phyloP scores from a whole-genome alignment of 2,113 vertebrate species.

The Copsychus sechellarum region DNA sequence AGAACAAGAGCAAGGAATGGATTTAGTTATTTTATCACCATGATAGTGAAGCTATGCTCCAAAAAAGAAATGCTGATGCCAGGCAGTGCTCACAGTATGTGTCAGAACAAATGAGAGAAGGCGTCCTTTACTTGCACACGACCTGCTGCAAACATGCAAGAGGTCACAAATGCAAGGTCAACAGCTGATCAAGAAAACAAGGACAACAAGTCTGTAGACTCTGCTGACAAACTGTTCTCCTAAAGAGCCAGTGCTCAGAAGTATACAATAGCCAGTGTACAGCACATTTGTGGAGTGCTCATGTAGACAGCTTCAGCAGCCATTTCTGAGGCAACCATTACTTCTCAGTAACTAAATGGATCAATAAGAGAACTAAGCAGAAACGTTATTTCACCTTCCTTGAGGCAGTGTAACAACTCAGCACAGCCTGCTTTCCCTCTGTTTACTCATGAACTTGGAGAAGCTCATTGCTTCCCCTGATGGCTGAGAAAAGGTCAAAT shows the following conservation, averaged over 20 bases:
- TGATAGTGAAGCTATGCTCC: not conserved
- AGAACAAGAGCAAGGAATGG: not conserved
- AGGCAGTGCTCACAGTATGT: not conserved
- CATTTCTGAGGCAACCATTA: not conserved
- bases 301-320: not conserved
- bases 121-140: not conserved
- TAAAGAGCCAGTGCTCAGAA: not conserved
- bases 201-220: not conserved
- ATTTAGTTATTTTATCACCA: not conserved
- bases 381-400: not conserved
- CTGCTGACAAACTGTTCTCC: not conserved
- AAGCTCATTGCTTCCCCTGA: not conserved
- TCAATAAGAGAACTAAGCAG: not conserved
- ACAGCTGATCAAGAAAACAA: not conserved
- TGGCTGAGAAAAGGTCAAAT: not conserved
- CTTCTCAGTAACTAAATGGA: not conserved
- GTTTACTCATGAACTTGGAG: not conserved
- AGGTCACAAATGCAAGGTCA: not conserved
- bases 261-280: not conserved
- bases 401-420: not conserved
- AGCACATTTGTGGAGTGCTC: not conserved
- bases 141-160: not conserved
- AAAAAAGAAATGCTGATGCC: not conserved
- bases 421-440: not conserved
- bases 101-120: not conserved